Percentiles rank a stretch among this genome's conserved stretches.
Conservation (phyloP, 1,140 invertebrate genomes). For the Eriosoma lanigerum region DNA sequence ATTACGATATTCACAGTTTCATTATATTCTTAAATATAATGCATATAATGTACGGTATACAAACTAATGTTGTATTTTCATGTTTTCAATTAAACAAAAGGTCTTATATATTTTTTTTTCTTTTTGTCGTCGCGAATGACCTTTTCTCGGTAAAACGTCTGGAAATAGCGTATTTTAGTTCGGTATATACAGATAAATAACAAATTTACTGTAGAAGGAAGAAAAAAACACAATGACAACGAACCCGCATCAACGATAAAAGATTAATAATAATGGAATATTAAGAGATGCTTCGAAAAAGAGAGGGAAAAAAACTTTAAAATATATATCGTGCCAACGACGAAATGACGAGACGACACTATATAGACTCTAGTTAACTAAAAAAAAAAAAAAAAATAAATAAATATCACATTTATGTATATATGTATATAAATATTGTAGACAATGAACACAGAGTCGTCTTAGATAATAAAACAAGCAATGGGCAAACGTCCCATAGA, state of each 20-base stretch:
- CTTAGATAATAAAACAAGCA: constrained; percentile 35
- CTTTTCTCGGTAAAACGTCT: constrained; percentile 7
- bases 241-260: not conserved
- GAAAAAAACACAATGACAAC: too few relatives aligned
- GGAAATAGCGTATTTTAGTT: not conserved
- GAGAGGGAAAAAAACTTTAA: not conserved
- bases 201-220: not conserved
- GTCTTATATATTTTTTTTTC: not conserved
- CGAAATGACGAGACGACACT: not conserved
- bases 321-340: not conserved
- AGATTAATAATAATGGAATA: constrained; percentile 47
- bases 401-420: constrained; percentile 1
- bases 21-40: not conserved
- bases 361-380: constrained; percentile 7
- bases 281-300: not conserved
- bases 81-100: constrained; percentile 28
- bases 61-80: too few relatives aligned
- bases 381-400: not conserved
- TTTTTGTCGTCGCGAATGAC: not conserved
- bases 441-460: constrained; percentile 1
- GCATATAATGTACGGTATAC: not conserved
- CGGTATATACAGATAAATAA: not conserved
- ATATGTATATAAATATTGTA: not conserved
- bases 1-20: too few relatives aligned
- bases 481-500: constrained; percentile 15